These are phyloP conservation scores for Callipepla squamata DNA, from an alignment of 2,113 vertebrate species.

Conservation along the genomic window DNA sequence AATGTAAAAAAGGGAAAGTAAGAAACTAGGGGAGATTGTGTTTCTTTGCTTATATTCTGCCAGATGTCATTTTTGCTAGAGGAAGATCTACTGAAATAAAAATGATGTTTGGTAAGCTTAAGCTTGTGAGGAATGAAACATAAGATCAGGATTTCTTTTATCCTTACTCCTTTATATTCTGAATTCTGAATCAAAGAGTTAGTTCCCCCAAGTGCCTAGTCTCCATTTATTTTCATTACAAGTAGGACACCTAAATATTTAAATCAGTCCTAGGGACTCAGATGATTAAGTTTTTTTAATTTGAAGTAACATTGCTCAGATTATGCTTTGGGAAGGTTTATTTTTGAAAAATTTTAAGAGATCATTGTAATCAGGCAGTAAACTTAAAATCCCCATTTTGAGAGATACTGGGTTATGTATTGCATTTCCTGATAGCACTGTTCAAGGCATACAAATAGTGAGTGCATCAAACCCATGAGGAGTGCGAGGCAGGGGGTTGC, in stretches of 20 bases:
- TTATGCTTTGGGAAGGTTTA: not conserved
- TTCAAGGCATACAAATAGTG: constrained; percentile 9
- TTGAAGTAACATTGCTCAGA: not conserved
- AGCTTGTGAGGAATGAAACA: not conserved
- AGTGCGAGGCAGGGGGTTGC: constrained; percentile 9
- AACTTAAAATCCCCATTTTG: not conserved
- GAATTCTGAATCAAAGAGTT: not conserved
- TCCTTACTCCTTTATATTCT: not conserved
- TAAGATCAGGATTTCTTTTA: not conserved
- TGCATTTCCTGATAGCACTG: not conserved
- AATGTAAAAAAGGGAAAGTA: not conserved
- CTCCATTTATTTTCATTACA: not conserved
- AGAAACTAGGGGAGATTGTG: not conserved
- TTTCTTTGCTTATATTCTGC: constrained; percentile 19
- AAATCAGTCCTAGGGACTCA: not conserved
- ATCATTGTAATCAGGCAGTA: not conserved
- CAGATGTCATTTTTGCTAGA: not conserved
- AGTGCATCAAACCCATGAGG: not conserved
- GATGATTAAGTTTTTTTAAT: not conserved
- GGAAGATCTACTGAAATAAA: not conserved
- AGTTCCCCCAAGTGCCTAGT: not conserved
- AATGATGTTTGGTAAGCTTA: not conserved
- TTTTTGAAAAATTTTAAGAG: not conserved
- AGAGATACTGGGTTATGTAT: constrained; percentile 42
- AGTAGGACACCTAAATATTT: not conserved